A percentile compares a stretch with the other conserved stretches of the same genome.
Conservation (phyloP, 1,140 invertebrate genomes). For the Samia ricini region DNA sequence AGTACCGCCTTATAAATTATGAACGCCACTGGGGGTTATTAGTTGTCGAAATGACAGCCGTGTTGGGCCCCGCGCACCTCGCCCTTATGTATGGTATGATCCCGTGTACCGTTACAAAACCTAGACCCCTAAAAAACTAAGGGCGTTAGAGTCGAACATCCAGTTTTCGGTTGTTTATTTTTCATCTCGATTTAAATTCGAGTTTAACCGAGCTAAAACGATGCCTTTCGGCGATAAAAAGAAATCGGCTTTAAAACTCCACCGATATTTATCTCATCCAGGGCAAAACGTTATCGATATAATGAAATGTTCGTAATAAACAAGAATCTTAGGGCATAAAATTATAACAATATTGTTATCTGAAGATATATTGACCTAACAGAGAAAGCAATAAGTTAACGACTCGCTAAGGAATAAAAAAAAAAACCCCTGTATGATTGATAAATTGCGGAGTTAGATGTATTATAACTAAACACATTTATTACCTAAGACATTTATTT, state of each 20-base stretch:
- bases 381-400: conserved; percentile 57
- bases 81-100: conserved; percentile 9
- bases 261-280: conserved; percentile 2
- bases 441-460: not conserved
- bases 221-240: conserved; percentile 31
- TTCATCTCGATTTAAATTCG: conserved; percentile 48
- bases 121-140: conserved; percentile 50
- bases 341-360: conserved; percentile 57
- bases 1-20: conserved; percentile 70
- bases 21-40: conserved; percentile 53
- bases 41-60: conserved; percentile 60
- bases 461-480: no score
- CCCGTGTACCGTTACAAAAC: conserved; percentile 59
- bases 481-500: no score
- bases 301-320: conserved; percentile 27
- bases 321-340: conserved; percentile 18
- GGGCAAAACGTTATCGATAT: conserved; percentile 14
- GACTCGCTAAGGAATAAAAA: conserved; percentile 39
- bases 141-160: conserved; percentile 56
- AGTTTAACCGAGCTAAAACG: conserved; percentile 32
- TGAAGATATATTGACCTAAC: conserved; percentile 43
- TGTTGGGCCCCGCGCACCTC: conserved; percentile 11
- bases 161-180: conserved; percentile 53
- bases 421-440: conserved; percentile 26
- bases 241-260: conserved; percentile 25